Conservation (phyloP, 2,888 invertebrate species). For the Ectemnius cavifrons region DNA sequence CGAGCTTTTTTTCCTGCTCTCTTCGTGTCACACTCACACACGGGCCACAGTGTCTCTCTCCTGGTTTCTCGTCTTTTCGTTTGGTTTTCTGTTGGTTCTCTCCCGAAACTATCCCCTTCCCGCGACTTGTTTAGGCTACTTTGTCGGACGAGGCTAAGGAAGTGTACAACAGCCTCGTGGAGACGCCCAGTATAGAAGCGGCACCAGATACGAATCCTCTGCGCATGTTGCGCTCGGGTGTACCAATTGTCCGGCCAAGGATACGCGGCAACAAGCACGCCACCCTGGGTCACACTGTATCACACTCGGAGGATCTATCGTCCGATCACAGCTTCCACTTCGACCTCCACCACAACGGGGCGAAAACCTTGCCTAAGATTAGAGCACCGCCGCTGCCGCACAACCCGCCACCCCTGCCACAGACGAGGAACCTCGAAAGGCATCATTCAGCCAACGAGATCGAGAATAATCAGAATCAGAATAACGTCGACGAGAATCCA, state of each 20-base stretch:
- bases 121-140: conserved; percentile 83
- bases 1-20: no score
- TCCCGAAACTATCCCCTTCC: conserved; percentile 67
- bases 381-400: conserved; percentile 69
- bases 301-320: conserved; percentile 61
- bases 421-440: conserved; percentile 57
- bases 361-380: conserved; percentile 72
- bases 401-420: conserved; percentile 59
- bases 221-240: conserved; percentile 82
- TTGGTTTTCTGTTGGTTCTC: conserved; percentile 64
- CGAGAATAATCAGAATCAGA: conserved; percentile 71
- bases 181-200: conserved; percentile 79
- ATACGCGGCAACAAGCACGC: conserved; percentile 79
- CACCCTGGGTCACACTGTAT: conserved; percentile 59
- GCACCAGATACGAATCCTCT: conserved; percentile 81
- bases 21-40: no score
- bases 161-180: conserved; percentile 95
- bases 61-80: conserved; percentile 54
- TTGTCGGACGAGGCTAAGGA: conserved; percentile 93
- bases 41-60: background rate
- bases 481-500: conserved; percentile 80
- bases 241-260: conserved; percentile 81
- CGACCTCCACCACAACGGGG: conserved; percentile 70
- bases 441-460: conserved; percentile 66
- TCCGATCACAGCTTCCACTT: conserved; percentile 60